A percentile compares a stretch with the other conserved stretches of the same genome.
Conservation (phyloP, 2,888 invertebrate species). For the Meganola albula region DNA sequence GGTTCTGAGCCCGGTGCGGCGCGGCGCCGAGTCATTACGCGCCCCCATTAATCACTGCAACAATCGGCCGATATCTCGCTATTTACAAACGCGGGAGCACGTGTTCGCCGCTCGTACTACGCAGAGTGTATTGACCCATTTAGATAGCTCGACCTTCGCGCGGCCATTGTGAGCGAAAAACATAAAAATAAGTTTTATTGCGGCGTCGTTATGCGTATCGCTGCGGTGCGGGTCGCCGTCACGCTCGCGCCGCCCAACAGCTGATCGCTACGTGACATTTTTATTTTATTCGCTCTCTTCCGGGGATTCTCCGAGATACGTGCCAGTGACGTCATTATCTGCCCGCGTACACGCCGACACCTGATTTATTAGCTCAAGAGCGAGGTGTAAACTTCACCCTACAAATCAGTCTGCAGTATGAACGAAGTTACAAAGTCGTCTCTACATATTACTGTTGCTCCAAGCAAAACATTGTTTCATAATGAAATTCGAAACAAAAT, state of each 20-base stretch:
- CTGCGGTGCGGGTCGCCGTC: slow-evolving; percentile 57
- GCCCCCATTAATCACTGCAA: slow-evolving; percentile 78
- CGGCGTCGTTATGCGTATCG: slow-evolving; percentile 77
- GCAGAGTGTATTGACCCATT: slow-evolving; percentile 77
- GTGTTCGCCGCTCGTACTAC: slow-evolving; percentile 74
- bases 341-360: slow-evolving; percentile 53
- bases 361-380: slow-evolving; percentile 69
- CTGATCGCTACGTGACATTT: slow-evolving; percentile 79
- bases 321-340: slow-evolving; percentile 74
- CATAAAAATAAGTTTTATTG: slow-evolving; percentile 79
- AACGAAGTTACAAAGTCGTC: no score
- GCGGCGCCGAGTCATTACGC: slow-evolving; percentile 69
- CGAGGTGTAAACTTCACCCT: slow-evolving; percentile 46
- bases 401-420: slow-evolving; percentile 54
- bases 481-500: no score
- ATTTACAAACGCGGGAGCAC: slow-evolving; percentile 77
- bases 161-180: slow-evolving; percentile 78
- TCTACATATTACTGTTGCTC: no score
- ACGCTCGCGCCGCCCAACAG: slow-evolving; percentile 65
- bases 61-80: slow-evolving; percentile 78
- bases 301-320: slow-evolving; percentile 76
- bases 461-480: no score
- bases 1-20: slow-evolving; percentile 16
- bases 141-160: slow-evolving; percentile 78
- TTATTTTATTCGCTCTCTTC: slow-evolving; percentile 76